Percentiles rank a stretch among this genome's conserved stretches.
phyloP scores from a whole-genome alignment of 2,113 vertebrate genomes.

The Amphiprion percula region DNA sequence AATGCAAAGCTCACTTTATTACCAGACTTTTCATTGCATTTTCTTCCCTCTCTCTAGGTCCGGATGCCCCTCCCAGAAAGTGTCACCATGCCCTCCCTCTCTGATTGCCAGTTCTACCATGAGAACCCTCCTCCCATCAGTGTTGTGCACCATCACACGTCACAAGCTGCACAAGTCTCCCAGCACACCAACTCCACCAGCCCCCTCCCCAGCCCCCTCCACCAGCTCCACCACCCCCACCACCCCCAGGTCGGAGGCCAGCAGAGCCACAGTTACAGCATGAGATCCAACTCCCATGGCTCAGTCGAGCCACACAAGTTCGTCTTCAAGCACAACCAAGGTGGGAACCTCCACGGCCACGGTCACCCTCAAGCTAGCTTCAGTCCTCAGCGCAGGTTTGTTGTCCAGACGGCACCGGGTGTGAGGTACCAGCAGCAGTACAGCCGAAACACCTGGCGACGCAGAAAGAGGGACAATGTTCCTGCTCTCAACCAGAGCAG shows the following conservation, averaged over 20 bases:
- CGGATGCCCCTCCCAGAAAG: constrained; percentile 71
- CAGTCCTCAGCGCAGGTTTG: constrained; percentile 64
- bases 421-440: constrained; percentile 90
- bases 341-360: constrained; percentile 48
- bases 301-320: constrained; percentile 53
- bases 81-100: constrained; percentile 70
- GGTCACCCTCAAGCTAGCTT: constrained; percentile 52
- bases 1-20: background rate
- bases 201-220: constrained; percentile 72
- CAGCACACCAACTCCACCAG: constrained; percentile 73
- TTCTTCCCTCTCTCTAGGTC: constrained; percentile 50
- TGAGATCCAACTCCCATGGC: constrained; percentile 54
- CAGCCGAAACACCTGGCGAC: constrained; percentile 89
- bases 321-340: constrained; percentile 75
- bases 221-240: constrained; percentile 68
- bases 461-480: constrained; percentile 88
- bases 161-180: constrained; percentile 65
- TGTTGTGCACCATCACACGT: constrained; percentile 69
- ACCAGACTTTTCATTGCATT: background rate
- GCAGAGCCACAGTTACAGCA: constrained; percentile 47
- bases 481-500: constrained; percentile 90
- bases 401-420: constrained; percentile 76
- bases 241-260: constrained; percentile 74
- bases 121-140: constrained; percentile 78
- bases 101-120: constrained; percentile 81